Percentiles rank a stretch among this genome's conserved stretches.
These are phyloP conservation scores for Pseudomyrmex gracilis DNA, from an alignment of 1,140 invertebrate species.

Conservation along the genomic window DNA sequence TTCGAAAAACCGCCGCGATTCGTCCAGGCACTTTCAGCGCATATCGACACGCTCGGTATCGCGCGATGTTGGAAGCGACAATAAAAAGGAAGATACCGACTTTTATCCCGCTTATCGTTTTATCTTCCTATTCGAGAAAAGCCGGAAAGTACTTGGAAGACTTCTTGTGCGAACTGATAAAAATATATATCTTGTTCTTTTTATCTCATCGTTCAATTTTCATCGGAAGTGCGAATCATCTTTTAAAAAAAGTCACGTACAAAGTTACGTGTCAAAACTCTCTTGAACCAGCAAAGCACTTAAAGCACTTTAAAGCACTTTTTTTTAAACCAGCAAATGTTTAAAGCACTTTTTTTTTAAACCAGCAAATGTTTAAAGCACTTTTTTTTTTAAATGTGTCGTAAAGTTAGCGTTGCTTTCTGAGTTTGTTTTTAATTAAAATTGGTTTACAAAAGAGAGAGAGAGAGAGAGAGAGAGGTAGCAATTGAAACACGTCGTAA, in stretches of 20 bases:
- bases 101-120: not conserved
- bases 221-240: no score
- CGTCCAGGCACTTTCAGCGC: not conserved
- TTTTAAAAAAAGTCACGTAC: no score
- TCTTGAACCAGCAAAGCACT: no score
- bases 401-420: no score
- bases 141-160: constrained; percentile 4
- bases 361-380: no score
- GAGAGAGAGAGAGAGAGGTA: no score
- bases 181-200: not conserved
- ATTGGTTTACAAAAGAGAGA: not conserved
- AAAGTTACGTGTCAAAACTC: no score
- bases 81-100: not conserved
- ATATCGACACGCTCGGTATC: not conserved
- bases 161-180: not conserved
- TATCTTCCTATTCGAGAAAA: not conserved
- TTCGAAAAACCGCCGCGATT: not conserved
- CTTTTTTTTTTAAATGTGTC: no score
- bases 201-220: no score
- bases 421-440: not conserved
- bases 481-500: not conserved
- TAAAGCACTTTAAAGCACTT: no score
- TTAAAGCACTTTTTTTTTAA: no score
- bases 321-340: no score
- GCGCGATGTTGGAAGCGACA: not conserved